Percentiles rank a stretch among this genome's conserved stretches.
These are phyloP conservation scores for Periparus ater DNA, from an alignment of 2,797 vertebrate genomes.

Conservation along the genomic window DNA sequence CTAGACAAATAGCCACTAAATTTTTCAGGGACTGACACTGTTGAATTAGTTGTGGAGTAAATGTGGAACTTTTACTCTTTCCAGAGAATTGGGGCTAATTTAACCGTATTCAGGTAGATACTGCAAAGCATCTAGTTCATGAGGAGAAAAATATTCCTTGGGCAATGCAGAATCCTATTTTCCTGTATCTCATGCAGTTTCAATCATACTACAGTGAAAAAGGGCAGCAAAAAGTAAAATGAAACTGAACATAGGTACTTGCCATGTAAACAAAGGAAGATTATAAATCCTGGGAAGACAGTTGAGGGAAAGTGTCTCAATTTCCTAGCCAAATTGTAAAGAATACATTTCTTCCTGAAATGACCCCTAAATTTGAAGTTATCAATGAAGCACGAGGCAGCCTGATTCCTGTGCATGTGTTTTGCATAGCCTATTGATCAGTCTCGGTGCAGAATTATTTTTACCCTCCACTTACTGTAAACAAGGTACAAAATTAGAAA, in stretches of 20 bases:
- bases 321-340: neutral
- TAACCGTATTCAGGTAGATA: neutral
- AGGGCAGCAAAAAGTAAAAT: neutral
- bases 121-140: neutral
- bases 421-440: slow-evolving; percentile 39
- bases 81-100: neutral
- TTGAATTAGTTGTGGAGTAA: neutral
- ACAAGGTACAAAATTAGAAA: slow-evolving; percentile 54
- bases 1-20: neutral
- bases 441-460: neutral
- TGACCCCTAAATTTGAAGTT: neutral
- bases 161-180: neutral
- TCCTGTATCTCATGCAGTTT: neutral
- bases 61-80: neutral
- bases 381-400: neutral
- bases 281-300: neutral
- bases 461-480: neutral
- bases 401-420: slow-evolving; percentile 2
- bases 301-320: neutral
- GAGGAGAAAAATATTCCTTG: neutral
- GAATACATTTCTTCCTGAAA: neutral
- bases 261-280: neutral
- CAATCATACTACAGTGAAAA: neutral
- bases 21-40: neutral
- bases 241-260: neutral